These are phyloP conservation scores for Acanthopleura granulata DNA, from an alignment of 2,888 invertebrate species.

Conservation along the genomic window DNA sequence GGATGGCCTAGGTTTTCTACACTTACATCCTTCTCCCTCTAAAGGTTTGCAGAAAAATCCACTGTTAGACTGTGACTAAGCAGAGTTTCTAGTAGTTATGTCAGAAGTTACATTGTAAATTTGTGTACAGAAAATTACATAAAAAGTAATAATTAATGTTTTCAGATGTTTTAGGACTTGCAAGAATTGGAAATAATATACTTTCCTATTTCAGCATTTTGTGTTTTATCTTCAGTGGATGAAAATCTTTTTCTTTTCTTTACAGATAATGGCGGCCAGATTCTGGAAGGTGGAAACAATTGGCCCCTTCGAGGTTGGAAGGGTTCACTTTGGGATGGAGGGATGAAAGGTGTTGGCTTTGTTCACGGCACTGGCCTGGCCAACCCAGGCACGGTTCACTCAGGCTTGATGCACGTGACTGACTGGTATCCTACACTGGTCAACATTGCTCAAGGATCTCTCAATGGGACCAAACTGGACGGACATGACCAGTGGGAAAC, in stretches of 20 bases:
- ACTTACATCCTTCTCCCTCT: too few species aligned
- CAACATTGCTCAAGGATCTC: conserved; percentile 51
- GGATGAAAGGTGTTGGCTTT: conserved; percentile 61
- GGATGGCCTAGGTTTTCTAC: too few species aligned
- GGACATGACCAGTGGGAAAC: conserved; percentile 63
- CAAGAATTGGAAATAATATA: too few species aligned
- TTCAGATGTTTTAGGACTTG: too few species aligned
- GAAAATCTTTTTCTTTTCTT: conserved; percentile 10
- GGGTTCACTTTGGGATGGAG: conserved; percentile 52
- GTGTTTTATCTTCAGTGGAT: too few species aligned
- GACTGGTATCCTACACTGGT: conserved; percentile 67
- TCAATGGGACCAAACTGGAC: conserved; percentile 60
- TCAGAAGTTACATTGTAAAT: too few species aligned
- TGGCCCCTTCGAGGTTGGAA: conserved; percentile 55
- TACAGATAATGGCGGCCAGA: conserved; percentile 69
- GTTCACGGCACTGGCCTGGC: conserved; percentile 48
- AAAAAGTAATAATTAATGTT: too few species aligned
- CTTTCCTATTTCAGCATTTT: too few species aligned
- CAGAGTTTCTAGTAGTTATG: too few species aligned
- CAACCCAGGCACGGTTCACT: conserved; percentile 30
- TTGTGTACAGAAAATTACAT: too few species aligned
- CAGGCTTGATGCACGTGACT: conserved; percentile 62
- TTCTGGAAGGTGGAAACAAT: conserved; percentile 48
- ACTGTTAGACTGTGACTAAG: too few species aligned
- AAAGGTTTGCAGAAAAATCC: too few species aligned